These are phyloP conservation scores for Corydoras maculifer DNA, from an alignment of 2,113 vertebrate species.

Conservation along the genomic window DNA sequence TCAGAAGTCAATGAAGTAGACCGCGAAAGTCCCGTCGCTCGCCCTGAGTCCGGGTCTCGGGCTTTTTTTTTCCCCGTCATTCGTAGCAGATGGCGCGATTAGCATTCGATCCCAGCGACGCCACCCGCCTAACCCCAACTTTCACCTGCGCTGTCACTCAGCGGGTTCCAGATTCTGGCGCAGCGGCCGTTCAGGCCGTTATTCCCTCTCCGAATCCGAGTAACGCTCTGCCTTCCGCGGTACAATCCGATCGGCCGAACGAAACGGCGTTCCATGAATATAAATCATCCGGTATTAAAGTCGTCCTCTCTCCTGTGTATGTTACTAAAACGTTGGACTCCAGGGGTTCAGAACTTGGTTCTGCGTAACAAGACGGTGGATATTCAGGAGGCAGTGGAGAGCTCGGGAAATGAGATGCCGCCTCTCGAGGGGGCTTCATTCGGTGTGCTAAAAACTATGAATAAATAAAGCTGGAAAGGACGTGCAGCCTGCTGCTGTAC, in stretches of 20 bases:
- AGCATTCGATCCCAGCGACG: constrained; percentile 19
- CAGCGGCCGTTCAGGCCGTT: neutral
- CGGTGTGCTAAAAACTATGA: constrained; percentile 38
- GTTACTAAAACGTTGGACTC: constrained; percentile 8
- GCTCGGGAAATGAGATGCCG: constrained; percentile 34
- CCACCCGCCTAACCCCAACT: neutral
- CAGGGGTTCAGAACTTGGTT: constrained; percentile 24
- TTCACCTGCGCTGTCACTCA: constrained; percentile 11
- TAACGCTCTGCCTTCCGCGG: constrained; percentile 1
- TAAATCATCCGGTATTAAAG: constrained; percentile 37
- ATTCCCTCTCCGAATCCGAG: constrained; percentile 3
- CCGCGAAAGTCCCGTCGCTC: no score
- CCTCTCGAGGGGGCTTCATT: constrained; percentile 33
- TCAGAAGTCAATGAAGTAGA: no score
- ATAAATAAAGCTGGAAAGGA: constrained; percentile 36
- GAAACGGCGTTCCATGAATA: constrained; percentile 36
- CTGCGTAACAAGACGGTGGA: constrained; percentile 25
- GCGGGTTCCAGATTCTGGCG: neutral
- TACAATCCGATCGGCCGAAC: constrained; percentile 11
- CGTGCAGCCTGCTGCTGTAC: constrained; percentile 17
- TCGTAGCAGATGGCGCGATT: constrained; percentile 21
- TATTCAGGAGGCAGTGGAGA: constrained; percentile 16
- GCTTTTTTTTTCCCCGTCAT: neutral
- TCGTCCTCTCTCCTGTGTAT: neutral
- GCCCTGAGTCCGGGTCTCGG: no score